Evolutionary conservation across 2,797 vertebrate genomes (phyloP).

Genomic region (Halcyon chelicuti): DNA sequence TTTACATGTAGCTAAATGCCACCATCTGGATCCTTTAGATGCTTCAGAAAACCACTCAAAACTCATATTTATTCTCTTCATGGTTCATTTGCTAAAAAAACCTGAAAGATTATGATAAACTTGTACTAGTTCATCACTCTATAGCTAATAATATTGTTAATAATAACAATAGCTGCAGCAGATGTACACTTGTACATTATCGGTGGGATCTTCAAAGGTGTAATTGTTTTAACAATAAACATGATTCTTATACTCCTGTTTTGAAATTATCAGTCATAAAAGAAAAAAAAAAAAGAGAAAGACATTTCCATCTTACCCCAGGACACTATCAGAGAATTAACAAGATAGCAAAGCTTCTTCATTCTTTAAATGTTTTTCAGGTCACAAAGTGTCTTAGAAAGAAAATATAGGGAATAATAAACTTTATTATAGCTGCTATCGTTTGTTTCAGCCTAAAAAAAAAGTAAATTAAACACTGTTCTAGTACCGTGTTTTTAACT

Average conservation of each 20-base stretch:
- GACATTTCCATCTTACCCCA: not conserved
- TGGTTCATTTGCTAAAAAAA: not conserved
- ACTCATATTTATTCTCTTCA: not conserved
- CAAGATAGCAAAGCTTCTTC: not conserved
- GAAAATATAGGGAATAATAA: not conserved
- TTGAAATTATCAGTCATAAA: not conserved
- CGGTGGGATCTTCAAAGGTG: not conserved
- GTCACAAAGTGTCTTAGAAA: not conserved
- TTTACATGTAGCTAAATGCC: not conserved
- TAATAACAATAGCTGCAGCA: not conserved
- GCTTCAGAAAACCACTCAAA: not conserved
- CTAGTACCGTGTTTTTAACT: not conserved
- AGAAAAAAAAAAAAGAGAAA: not conserved
- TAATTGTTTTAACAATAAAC: not conserved
- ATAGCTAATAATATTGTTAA: not conserved
- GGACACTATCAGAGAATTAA: not conserved
- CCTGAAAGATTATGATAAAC: not conserved
- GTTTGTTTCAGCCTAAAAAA: not conserved
- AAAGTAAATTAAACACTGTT: not conserved
- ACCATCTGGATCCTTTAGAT: not conserved
- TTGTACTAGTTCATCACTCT: not conserved
- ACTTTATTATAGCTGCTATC: not conserved
- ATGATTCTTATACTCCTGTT: not conserved
- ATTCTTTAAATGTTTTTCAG: not conserved
- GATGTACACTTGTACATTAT: not conserved